Percentiles rank a stretch among this genome's conserved stretches.
These are phyloP conservation scores for Ciona savignyi DNA, from an alignment of 23 tunicate species.

Conservation along the genomic window DNA sequence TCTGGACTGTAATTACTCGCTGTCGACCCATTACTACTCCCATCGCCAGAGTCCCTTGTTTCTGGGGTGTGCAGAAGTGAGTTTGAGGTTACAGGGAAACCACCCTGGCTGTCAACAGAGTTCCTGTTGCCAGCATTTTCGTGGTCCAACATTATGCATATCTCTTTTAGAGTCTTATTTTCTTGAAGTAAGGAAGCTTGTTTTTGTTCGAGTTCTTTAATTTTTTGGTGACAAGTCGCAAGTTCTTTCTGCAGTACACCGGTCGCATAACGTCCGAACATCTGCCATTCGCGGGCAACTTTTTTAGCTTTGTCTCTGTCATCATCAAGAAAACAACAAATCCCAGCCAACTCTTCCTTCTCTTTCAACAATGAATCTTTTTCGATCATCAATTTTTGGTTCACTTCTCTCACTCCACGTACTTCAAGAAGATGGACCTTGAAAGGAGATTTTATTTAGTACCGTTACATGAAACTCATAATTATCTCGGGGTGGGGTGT, in stretches of 20 bases:
- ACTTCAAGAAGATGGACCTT: slow-evolving; percentile 70
- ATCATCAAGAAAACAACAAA: slow-evolving; percentile 85
- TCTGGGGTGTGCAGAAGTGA: slow-evolving; percentile 49
- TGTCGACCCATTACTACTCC: slow-evolving; percentile 89
- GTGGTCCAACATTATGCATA: slow-evolving; percentile 66
- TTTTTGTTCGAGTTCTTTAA: slow-evolving; percentile 65
- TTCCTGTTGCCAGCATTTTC: slow-evolving; percentile 75
- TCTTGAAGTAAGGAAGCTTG: slow-evolving; percentile 46
- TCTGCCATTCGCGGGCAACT: slow-evolving; percentile 90
- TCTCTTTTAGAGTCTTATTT: slow-evolving; percentile 63
- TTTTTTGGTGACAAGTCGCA: slow-evolving; percentile 58
- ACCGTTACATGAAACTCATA: no score
- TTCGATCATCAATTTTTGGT: slow-evolving; percentile 69
- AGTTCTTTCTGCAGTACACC: slow-evolving; percentile 74
- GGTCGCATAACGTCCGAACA: slow-evolving; percentile 85
- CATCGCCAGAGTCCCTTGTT: slow-evolving; percentile 90
- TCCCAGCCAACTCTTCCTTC: slow-evolving; percentile 78
- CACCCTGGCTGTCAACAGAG: slow-evolving; percentile 64
- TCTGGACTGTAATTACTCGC: slow-evolving; percentile 86
- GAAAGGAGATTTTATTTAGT: slow-evolving; percentile 3
- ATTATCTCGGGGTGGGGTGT: no score
- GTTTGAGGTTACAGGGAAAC: slow-evolving; percentile 45
- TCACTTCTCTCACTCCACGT: slow-evolving; percentile 62
- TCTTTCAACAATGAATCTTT: slow-evolving; percentile 48
- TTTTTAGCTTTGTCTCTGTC: slow-evolving; percentile 81